A percentile compares a stretch with the other conserved stretches of the same genome.
These are phyloP conservation scores for Hirundichthys speculiger DNA, from an alignment of 2,113 vertebrate species.

Conservation along the genomic window DNA sequence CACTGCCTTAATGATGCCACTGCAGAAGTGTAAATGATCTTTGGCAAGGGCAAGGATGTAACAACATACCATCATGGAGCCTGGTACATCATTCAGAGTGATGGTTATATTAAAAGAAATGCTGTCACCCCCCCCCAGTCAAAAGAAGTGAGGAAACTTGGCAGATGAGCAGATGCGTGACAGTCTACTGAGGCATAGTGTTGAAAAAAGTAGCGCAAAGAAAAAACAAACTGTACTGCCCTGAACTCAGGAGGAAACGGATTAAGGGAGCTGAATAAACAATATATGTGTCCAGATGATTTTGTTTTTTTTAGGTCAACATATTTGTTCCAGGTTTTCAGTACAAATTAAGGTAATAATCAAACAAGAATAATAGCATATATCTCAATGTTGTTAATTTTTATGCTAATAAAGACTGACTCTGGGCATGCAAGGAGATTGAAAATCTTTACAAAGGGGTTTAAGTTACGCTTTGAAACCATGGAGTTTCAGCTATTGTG, in stretches of 20 bases:
- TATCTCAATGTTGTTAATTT: constrained; percentile 36
- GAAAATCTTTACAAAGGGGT: no score
- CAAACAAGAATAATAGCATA: constrained; percentile 8
- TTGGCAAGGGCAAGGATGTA: no score
- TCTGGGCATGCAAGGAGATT: constrained; percentile 7
- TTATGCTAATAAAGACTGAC: constrained; percentile 6
- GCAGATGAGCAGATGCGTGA: constrained; percentile 33
- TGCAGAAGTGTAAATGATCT: no score
- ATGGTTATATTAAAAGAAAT: no score
- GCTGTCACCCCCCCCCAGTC: no score
- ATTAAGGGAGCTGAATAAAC: neutral
- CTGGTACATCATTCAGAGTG: no score
- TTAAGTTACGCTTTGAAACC: constrained; percentile 48
- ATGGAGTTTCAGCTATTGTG: constrained; percentile 20
- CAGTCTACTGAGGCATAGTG: neutral
- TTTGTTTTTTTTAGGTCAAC: neutral
- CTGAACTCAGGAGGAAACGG: neutral
- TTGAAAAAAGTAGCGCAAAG: neutral
- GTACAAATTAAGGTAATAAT: constrained; percentile 12
- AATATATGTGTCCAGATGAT: neutral
- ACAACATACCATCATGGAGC: no score
- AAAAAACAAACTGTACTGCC: constrained; percentile 19
- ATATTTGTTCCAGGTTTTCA: neutral
- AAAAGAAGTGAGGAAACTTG: constrained; percentile 3
- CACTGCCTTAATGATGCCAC: no score